Base-by-base conservation (phyloP, 2,888 invertebrate genomes). In the Abrostola tripartita region DNA sequence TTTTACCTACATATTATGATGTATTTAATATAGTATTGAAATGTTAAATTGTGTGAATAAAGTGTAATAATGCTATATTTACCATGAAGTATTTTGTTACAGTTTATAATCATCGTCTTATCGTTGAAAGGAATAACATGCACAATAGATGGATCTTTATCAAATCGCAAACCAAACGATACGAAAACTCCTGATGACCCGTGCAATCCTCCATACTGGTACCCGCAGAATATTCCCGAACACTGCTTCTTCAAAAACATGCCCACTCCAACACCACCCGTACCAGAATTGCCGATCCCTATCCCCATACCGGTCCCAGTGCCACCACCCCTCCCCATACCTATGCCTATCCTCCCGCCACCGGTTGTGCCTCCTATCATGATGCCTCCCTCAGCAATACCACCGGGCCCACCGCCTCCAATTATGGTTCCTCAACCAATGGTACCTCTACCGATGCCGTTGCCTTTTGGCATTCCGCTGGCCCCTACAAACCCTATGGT, bases 171-270 rank as follows among this genome's bases (percentile, higher is more conserved):
- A 36, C 12, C 11, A 36, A 70, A 75, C 14, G 52, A 37, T 0
- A 60, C 61, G 6, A 65, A 61, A 24, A 60, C 71, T 0, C 78
- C 78, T 8, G 84, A 84, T 14, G 83, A 93, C 68, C 88, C 89
- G 1, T 93, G 93, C 71, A 89, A 92, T 49, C 90, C 92, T 0
- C 76, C 91, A 0, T 94, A 90, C 62, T 94, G 93, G 93, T 93
- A 91, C 62, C 88, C 88, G 0, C 79, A 59, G 38, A 7, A 71
- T 0, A 73, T 88, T 50, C 88, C 88, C 6, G 83, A 82, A 5
- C 79, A 76, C 51, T 88, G 88, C 47, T 70, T 80, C 53, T 63
- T 58, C 7, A 80, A 66, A 38, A 60, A 53, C 5, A 62, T 57
- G 9, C 41, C 52, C 4, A 60, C 64, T 35, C 61, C 69, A 0